Conservation (phyloP, 2,113 vertebrate species). For the Urocynchramus pylzowi region DNA sequence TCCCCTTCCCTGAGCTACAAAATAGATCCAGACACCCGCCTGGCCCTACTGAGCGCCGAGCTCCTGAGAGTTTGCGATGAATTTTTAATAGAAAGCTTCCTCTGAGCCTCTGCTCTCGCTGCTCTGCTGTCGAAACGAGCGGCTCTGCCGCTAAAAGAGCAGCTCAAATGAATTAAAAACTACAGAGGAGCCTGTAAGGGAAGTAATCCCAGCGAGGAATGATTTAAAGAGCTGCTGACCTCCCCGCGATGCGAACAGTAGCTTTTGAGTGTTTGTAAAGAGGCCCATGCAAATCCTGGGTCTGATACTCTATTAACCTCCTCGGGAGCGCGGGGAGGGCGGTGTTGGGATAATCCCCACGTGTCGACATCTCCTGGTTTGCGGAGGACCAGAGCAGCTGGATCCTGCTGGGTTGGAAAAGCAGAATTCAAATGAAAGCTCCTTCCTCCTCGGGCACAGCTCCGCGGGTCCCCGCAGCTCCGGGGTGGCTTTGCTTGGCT, state of each 20-base stretch:
- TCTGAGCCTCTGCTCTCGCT: neutral
- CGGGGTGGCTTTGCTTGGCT: accelerated
- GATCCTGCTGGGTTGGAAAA: neutral
- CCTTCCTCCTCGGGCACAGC: accelerated
- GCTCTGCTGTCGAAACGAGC: neutral
- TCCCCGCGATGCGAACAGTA: neutral
- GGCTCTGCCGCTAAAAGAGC: neutral
- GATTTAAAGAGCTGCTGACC: conserved; percentile 48
- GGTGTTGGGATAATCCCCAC: neutral
- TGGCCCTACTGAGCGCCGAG: neutral
- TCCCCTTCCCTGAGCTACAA: conserved; percentile 35
- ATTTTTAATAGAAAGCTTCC: conserved; percentile 72
- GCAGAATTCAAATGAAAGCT: neutral
- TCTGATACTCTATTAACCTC: neutral
- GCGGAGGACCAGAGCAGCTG: neutral
- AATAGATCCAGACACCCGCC: conserved; percentile 41
- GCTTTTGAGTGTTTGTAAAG: neutral
- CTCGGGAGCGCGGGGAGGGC: neutral
- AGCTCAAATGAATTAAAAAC: conserved; percentile 57
- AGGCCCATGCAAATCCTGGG: neutral
- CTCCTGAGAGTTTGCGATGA: conserved; percentile 52
- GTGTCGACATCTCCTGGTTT: neutral
- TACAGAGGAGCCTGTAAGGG: neutral
- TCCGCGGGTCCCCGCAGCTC: accelerated
- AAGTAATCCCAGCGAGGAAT: neutral